These are phyloP conservation scores for Schizopygopsis pylzovi DNA, from an alignment of 2,797 vertebrate genomes.

Conservation along the genomic window DNA sequence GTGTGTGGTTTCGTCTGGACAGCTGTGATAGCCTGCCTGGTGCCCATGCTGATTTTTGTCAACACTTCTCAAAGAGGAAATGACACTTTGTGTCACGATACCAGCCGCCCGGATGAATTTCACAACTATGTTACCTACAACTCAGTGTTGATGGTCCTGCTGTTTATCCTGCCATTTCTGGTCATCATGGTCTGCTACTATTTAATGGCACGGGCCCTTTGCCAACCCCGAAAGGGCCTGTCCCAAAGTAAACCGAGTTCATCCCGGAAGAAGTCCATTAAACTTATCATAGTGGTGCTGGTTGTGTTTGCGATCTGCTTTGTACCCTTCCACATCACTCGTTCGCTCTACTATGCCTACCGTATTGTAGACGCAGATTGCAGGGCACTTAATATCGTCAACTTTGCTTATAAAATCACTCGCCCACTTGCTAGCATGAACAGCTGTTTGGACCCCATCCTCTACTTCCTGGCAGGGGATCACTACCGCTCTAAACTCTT, in stretches of 20 bases:
- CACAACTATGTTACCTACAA: slow-evolving; percentile 87
- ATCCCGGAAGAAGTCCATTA: slow-evolving; percentile 84
- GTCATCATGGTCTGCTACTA: slow-evolving; percentile 88
- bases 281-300: slow-evolving; percentile 86
- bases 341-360: slow-evolving; percentile 90
- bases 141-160: slow-evolving; percentile 85
- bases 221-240: slow-evolving; percentile 74
- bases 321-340: slow-evolving; percentile 92
- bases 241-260: slow-evolving; percentile 60
- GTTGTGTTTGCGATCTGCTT: slow-evolving; percentile 90
- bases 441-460: slow-evolving; percentile 93
- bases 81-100: slow-evolving; percentile 91
- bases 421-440: slow-evolving; percentile 91
- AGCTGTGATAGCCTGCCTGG: slow-evolving; percentile 80
- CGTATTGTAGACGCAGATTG: slow-evolving; percentile 85
- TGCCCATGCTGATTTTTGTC: slow-evolving; percentile 91
- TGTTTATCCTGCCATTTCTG: slow-evolving; percentile 88
- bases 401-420: slow-evolving; percentile 94
- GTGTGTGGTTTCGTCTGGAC: slow-evolving; percentile 83
- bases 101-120: slow-evolving; percentile 85
- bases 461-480: slow-evolving; percentile 91
- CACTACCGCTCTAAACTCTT: slow-evolving; percentile 82
- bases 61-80: slow-evolving; percentile 84
- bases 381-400: slow-evolving; percentile 84
- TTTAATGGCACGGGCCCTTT: slow-evolving; percentile 85